Conservation (phyloP, 2,113 vertebrate species). For the Notechis scutatus region DNA sequence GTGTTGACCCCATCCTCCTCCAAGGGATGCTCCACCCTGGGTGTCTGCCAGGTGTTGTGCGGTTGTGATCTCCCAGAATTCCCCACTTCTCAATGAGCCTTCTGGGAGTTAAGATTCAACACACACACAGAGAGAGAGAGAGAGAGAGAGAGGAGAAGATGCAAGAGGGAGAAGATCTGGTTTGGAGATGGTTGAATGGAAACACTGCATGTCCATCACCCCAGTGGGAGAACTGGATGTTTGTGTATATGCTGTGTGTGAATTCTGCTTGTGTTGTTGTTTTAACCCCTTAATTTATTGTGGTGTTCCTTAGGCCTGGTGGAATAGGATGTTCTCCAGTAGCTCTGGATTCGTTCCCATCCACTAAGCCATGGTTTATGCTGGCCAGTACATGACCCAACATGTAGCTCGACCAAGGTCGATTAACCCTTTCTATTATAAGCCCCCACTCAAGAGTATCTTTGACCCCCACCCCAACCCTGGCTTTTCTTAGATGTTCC, state of each 20-base stretch:
- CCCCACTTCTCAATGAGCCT: not conserved
- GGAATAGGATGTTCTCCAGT: not conserved
- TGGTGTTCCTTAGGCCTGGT: not conserved
- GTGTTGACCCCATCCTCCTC: not conserved
- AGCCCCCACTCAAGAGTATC: not conserved
- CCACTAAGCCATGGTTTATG: not conserved
- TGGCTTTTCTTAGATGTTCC: not conserved
- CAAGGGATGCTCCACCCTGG: not conserved
- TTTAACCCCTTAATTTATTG: constrained; percentile 15
- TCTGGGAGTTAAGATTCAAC: not conserved
- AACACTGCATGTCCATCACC: not conserved
- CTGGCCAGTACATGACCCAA: not conserved
- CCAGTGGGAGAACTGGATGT: constrained; percentile 25
- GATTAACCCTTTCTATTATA: not conserved
- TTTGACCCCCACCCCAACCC: not conserved
- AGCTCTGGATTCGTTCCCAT: not conserved
- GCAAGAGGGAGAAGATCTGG: not conserved
- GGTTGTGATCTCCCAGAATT: not conserved
- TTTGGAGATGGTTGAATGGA: not conserved
- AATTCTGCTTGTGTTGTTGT: not conserved
- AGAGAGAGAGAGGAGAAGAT: not conserved
- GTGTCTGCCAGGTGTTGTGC: not conserved
- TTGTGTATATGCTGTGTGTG: not conserved
- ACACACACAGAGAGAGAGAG: no score
- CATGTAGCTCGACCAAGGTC: not conserved